phyloP scores from a whole-genome alignment of 1,140 invertebrate species.

The Lepidurus apus region DNA sequence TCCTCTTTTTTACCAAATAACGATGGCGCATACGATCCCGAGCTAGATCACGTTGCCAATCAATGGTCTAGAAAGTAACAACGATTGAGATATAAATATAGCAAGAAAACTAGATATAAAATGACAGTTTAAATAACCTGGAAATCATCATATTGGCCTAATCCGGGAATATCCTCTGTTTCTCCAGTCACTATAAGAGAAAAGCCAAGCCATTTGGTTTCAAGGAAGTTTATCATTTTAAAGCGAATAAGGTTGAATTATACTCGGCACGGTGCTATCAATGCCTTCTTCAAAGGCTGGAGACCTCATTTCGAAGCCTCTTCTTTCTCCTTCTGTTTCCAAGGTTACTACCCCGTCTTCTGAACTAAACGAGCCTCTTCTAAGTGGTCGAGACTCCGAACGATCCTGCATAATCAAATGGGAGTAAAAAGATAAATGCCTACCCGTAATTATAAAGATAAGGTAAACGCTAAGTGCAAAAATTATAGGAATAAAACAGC shows the following conservation, averaged over 20 bases:
- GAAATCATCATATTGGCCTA: constrained; percentile 98
- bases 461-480: background rate
- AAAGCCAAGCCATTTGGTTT: background rate
- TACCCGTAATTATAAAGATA: background rate
- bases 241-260: background rate
- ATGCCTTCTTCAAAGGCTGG: constrained; percentile 12
- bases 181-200: background rate
- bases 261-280: background rate
- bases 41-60: constrained; percentile 97
- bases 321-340: background rate
- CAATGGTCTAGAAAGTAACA: constrained; percentile 65
- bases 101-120: background rate
- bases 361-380: constrained; percentile 24
- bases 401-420: constrained; percentile 9
- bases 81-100: background rate
- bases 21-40: constrained; percentile 94
- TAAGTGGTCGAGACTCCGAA: constrained; percentile 18
- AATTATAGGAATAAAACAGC: background rate
- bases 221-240: background rate
- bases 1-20: constrained; percentile 83
- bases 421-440: background rate
- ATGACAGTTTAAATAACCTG: constrained; percentile 49
- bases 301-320: constrained; percentile 13
- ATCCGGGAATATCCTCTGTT: constrained; percentile 51
- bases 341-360: constrained; percentile 14